Conservation (phyloP, 2,888 invertebrate species). For the Napeogenes sylphis region DNA sequence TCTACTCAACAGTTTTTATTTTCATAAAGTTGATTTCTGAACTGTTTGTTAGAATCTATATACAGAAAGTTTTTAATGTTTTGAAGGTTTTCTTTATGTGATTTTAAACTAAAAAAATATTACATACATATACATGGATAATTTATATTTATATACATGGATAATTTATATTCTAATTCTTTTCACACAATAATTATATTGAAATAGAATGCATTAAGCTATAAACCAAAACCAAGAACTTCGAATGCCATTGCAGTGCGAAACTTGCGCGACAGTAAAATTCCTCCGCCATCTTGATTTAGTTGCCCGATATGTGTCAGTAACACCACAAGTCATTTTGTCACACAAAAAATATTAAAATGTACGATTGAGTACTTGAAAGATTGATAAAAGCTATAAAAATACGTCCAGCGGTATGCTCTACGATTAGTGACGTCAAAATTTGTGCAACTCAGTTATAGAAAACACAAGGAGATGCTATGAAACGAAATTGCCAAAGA, state of each 20-base stretch:
- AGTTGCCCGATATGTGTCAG: slow-evolving; percentile 44
- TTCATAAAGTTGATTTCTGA: no score
- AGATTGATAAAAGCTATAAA: slow-evolving; percentile 48
- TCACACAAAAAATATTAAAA: slow-evolving; percentile 14
- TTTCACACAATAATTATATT: no score
- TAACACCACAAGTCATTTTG: slow-evolving; percentile 39
- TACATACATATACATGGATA: no score
- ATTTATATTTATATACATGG: no score
- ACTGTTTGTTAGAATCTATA: no score
- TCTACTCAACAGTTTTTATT: no score
- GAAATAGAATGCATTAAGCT: no score
- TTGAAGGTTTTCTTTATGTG: no score
- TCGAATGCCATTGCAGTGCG: slow-evolving; percentile 37
- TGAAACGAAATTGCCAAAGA: slow-evolving; percentile 52
- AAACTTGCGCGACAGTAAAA: slow-evolving; percentile 39
- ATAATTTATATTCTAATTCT: no score
- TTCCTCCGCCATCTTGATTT: slow-evolving; percentile 42
- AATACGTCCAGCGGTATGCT: slow-evolving; percentile 46
- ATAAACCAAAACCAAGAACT: no score
- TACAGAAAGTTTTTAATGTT: no score
- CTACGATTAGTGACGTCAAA: not conserved
- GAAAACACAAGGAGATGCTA: slow-evolving; percentile 43
- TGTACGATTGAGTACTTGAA: slow-evolving; percentile 42
- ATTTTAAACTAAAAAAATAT: no score
- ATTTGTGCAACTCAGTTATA: slow-evolving; percentile 35